Percentiles rank a stretch among this genome's conserved stretches.
Conservation (phyloP, 2,113 vertebrate genomes). For the Electrona antarctica region DNA sequence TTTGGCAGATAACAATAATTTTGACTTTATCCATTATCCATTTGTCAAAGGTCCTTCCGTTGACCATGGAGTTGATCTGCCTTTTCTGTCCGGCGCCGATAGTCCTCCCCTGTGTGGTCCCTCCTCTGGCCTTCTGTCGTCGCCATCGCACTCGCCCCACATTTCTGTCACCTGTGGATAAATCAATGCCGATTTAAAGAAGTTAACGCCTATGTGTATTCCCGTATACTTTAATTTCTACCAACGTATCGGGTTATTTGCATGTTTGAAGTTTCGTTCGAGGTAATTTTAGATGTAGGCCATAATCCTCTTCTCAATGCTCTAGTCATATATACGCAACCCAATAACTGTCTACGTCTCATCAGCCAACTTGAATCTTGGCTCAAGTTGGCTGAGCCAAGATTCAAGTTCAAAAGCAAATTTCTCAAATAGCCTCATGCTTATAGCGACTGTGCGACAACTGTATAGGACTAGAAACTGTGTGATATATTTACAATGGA, state of each 20-base stretch:
- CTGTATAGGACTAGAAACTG: no score
- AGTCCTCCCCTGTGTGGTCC: conserved; percentile 10
- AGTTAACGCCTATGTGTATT: conserved; percentile 36
- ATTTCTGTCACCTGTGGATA: conserved; percentile 71
- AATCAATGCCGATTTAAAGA: conserved; percentile 50
- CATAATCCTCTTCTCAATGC: conserved; percentile 25
- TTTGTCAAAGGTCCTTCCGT: conserved; percentile 49
- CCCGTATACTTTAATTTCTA: conserved; percentile 16
- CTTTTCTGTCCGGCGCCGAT: conserved; percentile 52
- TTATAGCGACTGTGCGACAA: not conserved
- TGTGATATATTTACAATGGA: not conserved
- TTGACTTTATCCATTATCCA: conserved; percentile 13
- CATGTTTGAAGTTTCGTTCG: conserved; percentile 40
- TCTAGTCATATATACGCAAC: conserved; percentile 13
- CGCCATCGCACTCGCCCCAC: conserved; percentile 47
- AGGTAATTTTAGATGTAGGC: conserved; percentile 29
- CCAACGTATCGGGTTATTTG: conserved; percentile 14
- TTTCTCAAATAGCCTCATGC: not conserved
- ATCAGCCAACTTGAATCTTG: conserved; percentile 1
- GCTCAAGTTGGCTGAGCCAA: not conserved
- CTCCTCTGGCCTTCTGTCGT: conserved; percentile 42
- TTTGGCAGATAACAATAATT: not conserved
- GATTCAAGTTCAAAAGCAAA: conserved; percentile 70
- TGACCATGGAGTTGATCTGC: conserved; percentile 75
- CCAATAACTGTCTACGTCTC: conserved; percentile 6